Percentiles rank a stretch among this genome's conserved stretches.
Conservation (phyloP, 2,113 vertebrate genomes). For the Heterotis niloticus region DNA sequence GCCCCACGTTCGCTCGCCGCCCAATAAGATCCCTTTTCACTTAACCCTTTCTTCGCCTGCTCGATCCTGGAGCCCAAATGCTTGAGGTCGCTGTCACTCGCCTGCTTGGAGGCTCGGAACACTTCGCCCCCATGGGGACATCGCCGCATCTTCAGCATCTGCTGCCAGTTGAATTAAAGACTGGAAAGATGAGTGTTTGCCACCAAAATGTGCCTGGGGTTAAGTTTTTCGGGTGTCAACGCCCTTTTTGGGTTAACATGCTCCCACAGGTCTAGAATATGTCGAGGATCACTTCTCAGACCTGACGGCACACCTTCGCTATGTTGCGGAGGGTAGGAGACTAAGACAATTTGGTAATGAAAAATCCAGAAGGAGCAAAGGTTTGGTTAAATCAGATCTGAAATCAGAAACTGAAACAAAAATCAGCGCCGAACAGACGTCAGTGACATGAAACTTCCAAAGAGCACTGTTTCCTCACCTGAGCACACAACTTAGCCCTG, state of each 20-base stretch:
- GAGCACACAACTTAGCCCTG: no score
- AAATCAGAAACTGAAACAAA: not conserved
- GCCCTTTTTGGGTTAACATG: not conserved
- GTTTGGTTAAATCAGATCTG: not conserved
- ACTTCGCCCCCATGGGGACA: not conserved
- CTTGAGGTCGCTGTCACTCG: not conserved
- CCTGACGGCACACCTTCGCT: not conserved
- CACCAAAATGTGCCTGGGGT: not conserved
- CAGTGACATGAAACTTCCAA: not conserved
- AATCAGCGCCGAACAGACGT: not conserved
- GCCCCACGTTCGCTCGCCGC: constrained; percentile 22
- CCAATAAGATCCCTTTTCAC: not conserved
- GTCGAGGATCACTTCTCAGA: not conserved
- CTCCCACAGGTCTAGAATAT: not conserved
- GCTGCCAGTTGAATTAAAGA: not conserved
- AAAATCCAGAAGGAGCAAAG: no score
- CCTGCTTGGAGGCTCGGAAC: not conserved
- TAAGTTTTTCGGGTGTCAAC: not conserved
- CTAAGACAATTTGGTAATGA: not conserved
- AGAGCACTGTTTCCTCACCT: no score
- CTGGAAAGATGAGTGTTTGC: not conserved
- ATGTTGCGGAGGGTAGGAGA: not conserved
- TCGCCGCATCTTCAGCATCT: not conserved
- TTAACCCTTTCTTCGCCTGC: constrained; percentile 12
- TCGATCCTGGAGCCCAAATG: not conserved